Evolutionary conservation across 1,140 invertebrate species (phyloP).

Genomic region (Drosophila nannoptera): DNA sequence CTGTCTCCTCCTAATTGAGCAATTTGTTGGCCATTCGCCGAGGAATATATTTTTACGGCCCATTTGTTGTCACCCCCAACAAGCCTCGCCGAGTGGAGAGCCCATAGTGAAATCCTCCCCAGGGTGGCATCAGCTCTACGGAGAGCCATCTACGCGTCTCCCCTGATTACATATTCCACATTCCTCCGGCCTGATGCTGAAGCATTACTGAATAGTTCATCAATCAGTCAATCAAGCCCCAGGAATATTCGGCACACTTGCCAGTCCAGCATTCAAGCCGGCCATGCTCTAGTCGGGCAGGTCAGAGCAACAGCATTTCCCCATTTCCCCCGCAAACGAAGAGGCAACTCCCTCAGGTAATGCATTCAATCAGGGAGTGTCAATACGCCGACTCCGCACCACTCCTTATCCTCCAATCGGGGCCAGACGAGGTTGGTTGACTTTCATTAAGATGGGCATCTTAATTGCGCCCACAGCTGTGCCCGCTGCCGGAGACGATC

Average conservation of each 20-base stretch:
- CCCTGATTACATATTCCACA: no score
- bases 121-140: conserved; percentile 1
- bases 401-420: conserved; percentile 16
- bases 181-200: no score
- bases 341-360: conserved; percentile 1
- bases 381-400: not conserved
- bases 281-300: not conserved
- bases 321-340: no score
- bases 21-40: conserved; percentile 41
- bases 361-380: conserved; percentile 12
- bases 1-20: conserved; percentile 46
- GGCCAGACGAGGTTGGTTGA: conserved; percentile 12
- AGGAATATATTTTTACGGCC: conserved; percentile 30
- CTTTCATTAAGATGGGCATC: conserved; percentile 54
- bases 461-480: conserved; percentile 53
- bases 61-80: conserved; percentile 5
- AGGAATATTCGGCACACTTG: no score
- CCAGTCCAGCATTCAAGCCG: no score
- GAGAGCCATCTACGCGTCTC: not conserved
- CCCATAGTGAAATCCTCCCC: conserved; percentile 7
- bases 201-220: not conserved
- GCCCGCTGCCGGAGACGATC: conserved; percentile 30
- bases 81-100: not conserved
- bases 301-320: conserved; percentile 1
- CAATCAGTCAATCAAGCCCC: not conserved